These are phyloP conservation scores for Subacronicta megacephala DNA, from an alignment of 2,888 invertebrate species.

Conservation along the genomic window DNA sequence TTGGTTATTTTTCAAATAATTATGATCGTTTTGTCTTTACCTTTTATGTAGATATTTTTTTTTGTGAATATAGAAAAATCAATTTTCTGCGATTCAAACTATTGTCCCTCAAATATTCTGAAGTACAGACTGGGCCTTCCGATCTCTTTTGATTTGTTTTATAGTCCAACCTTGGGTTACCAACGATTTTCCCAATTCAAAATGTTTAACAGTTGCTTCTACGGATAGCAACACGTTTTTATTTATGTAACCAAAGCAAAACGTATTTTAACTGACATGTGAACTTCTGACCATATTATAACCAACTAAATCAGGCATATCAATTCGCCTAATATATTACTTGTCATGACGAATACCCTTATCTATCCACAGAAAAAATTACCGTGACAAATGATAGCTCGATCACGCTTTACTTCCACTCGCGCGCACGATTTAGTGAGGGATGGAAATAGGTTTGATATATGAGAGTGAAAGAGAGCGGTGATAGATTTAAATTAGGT, in stretches of 20 bases:
- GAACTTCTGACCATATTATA: conserved; percentile 18
- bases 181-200: too few relatives aligned
- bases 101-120: too few relatives aligned
- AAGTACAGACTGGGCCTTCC: too few relatives aligned
- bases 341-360: conserved; percentile 79
- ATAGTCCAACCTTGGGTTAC: too few relatives aligned
- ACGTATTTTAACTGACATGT: conserved; percentile 12
- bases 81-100: too few relatives aligned
- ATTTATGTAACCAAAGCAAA: conserved; percentile 17
- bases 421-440: conserved; percentile 61
- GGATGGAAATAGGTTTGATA: conserved; percentile 36
- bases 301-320: conserved; percentile 46
- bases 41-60: too few relatives aligned
- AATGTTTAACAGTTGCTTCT: too few relatives aligned
- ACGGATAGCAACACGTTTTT: background rate
- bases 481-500: conserved; percentile 78
- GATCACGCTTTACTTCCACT: conserved; percentile 62
- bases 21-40: too few relatives aligned
- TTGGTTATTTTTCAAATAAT: too few relatives aligned
- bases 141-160: too few relatives aligned
- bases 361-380: conserved; percentile 75
- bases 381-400: conserved; percentile 81
- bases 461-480: conserved; percentile 55
- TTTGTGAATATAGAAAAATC: too few relatives aligned
- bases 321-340: conserved; percentile 75